Conservation (phyloP, 2,113 vertebrate genomes). For the Pseudorectes ferrugineus region DNA sequence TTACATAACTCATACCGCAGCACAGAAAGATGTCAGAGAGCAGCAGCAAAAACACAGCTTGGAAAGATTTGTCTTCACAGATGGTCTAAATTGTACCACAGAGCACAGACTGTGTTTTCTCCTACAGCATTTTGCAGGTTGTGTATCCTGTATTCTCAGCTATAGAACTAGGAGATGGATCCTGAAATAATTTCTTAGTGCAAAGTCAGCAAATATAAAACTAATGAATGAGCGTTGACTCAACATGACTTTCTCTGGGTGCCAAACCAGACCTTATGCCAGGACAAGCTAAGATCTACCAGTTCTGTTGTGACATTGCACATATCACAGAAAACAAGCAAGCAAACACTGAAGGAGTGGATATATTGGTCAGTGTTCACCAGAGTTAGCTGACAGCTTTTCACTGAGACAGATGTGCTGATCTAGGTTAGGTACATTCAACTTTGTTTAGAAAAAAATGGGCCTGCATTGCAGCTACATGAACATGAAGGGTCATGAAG, state of each 20-base stretch:
- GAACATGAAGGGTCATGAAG: not conserved
- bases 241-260: not conserved
- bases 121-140: not conserved
- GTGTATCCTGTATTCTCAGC: not conserved
- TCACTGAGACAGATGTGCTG: not conserved
- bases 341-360: not conserved
- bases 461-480: not conserved
- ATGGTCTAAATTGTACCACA: not conserved
- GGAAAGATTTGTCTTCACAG: not conserved
- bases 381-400: not conserved
- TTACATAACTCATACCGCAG: not conserved
- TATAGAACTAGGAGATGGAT: not conserved
- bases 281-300: not conserved
- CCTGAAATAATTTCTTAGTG: not conserved
- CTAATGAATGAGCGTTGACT: not conserved
- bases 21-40: not conserved
- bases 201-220: not conserved
- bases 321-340: not conserved
- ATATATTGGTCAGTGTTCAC: not conserved
- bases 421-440: not conserved
- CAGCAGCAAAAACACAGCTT: not conserved
- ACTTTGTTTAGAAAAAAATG: not conserved
- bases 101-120: not conserved
- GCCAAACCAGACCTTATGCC: not conserved
- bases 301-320: not conserved